Percentiles rank a stretch among this genome's conserved stretches.
Evolutionary conservation across 1,140 invertebrate genomes (phyloP).

Genomic region (Venturia canescens): DNA sequence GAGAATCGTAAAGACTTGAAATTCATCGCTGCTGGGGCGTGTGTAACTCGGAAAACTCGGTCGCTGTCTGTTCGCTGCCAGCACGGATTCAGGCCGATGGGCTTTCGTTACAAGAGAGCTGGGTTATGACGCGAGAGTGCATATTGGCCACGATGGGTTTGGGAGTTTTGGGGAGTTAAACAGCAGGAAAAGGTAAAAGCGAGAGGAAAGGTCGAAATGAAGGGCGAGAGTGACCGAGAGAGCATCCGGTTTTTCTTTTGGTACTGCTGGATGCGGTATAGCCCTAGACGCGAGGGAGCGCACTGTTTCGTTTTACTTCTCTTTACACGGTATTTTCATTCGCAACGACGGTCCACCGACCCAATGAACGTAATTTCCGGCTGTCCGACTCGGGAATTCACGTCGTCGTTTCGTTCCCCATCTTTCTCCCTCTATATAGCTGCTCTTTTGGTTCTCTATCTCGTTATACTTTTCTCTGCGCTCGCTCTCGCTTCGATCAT

Average conservation of each 20-base stretch:
- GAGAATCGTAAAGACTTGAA: conserved; percentile 25
- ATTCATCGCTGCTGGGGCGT: neutral
- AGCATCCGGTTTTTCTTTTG: conserved; percentile 14
- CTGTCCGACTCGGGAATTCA: conserved; percentile 55
- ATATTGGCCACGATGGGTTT: neutral
- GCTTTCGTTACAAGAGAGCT: neutral
- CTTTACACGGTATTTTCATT: neutral
- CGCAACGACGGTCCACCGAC: conserved; percentile 44
- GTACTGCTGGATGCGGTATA: neutral
- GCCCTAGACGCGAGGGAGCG: too few relatives aligned
- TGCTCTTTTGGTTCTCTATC: neutral
- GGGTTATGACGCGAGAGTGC: neutral
- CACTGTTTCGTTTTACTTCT: conserved; percentile 7
- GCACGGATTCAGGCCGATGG: too few relatives aligned
- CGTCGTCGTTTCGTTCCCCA: conserved; percentile 38
- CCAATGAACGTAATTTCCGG: conserved; percentile 62
- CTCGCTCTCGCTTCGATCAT: conserved; percentile 50
- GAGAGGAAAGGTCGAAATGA: too few relatives aligned
- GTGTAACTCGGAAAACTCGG: conserved; percentile 14
- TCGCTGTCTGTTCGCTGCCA: neutral
- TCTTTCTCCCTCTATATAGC: neutral
- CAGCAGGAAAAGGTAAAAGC: too few relatives aligned
- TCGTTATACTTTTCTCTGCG: conserved; percentile 14
- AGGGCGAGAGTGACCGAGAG: neutral
- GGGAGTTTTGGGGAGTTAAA: too few relatives aligned